Conservation (phyloP, 2,113 vertebrate species). For the Trichechus manatus region DNA sequence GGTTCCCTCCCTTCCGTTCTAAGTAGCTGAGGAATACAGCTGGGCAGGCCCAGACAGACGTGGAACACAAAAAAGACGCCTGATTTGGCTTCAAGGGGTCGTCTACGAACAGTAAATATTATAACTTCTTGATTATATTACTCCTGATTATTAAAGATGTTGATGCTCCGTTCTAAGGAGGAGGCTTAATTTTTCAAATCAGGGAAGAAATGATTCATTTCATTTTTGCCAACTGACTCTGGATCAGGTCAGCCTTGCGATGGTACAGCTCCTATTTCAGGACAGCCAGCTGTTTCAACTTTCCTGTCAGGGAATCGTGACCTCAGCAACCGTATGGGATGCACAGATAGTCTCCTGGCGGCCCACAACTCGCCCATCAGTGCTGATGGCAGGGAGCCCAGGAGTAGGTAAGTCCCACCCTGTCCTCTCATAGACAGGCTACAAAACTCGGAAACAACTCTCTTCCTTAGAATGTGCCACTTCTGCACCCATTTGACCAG, state of each 20-base stretch:
- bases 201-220: conserved; percentile 35
- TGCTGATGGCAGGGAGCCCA: conserved; percentile 61
- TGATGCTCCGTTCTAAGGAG: not conserved
- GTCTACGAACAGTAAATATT: not conserved
- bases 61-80: not conserved
- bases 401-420: conserved; percentile 62
- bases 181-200: not conserved
- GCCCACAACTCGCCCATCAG: conserved; percentile 66
- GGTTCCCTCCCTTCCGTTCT: conserved; percentile 57
- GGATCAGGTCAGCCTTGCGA: not conserved
- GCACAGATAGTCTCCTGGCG: conserved; percentile 57
- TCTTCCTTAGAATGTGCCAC: not conserved
- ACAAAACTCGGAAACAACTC: not conserved
- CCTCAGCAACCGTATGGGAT: conserved; percentile 58
- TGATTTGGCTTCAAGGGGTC: not conserved
- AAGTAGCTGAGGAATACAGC: conserved; percentile 50
- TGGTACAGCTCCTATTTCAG: conserved; percentile 4
- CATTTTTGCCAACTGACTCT: conserved; percentile 13
- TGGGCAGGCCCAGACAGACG: conserved; percentile 60
- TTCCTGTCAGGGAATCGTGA: conserved; percentile 32
- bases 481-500: not conserved
- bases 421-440: not conserved
- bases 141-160: not conserved
- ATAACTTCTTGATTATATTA: not conserved
- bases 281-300: conserved; percentile 65